A percentile compares a stretch with the other conserved stretches of the same genome.
phyloP scores from a whole-genome alignment of 2,888 invertebrate genomes.

The Drosophila borborema region DNA sequence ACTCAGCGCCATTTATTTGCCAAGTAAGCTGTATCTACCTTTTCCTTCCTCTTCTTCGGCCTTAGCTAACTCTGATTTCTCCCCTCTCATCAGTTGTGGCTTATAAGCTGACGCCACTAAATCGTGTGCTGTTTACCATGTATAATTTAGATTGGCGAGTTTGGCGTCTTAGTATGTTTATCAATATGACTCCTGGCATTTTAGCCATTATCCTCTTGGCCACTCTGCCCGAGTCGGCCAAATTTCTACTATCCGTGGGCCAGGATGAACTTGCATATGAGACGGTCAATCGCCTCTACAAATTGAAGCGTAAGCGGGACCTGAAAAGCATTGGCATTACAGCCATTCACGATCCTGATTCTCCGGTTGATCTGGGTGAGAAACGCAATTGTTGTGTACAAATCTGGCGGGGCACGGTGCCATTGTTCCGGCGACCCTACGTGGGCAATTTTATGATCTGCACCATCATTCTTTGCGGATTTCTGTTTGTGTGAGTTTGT shows the following conservation, averaged over 20 bases:
- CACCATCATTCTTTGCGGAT: neutral
- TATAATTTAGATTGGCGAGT: conserved; percentile 14
- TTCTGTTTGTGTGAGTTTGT: conserved; percentile 37
- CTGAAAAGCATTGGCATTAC: conserved; percentile 41
- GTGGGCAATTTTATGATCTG: neutral
- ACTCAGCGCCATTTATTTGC: conserved; percentile 16
- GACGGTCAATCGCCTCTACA: conserved; percentile 34
- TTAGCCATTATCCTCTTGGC: neutral
- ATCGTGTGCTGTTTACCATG: neutral
- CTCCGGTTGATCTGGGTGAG: fast-evolving
- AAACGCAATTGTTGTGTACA: neutral
- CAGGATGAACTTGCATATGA: conserved; percentile 28
- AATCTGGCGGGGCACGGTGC: conserved; percentile 24
- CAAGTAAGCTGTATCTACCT: conserved; percentile 28
- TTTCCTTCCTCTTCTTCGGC: neutral
- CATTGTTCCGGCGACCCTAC: conserved; percentile 24
- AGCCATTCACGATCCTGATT: conserved; percentile 9
- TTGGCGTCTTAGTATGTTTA: conserved; percentile 44
- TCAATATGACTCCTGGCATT: conserved; percentile 25
- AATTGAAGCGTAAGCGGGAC: conserved; percentile 29
- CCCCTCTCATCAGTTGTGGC: conserved; percentile 11
- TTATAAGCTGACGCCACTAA: conserved; percentile 10
- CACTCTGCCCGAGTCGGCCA: conserved; percentile 51
- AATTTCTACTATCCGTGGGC: conserved; percentile 37
- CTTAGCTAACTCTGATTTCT: neutral